Conservation (phyloP, 2,113 vertebrate genomes). For the Suncus etruscus region DNA sequence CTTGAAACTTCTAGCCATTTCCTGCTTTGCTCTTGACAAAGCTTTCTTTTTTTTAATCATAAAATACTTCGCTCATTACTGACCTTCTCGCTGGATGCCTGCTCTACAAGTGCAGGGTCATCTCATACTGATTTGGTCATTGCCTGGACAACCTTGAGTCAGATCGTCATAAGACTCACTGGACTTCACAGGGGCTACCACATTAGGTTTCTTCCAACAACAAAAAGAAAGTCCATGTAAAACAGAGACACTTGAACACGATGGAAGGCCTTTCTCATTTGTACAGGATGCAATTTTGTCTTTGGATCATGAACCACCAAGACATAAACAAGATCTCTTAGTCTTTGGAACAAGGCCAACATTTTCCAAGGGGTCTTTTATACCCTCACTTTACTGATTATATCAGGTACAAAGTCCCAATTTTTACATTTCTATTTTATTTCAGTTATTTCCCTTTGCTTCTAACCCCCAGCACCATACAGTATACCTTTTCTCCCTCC, state of each 20-base stretch:
- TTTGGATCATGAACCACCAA: background rate
- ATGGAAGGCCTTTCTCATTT: background rate
- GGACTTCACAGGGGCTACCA: background rate
- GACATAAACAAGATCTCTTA: background rate
- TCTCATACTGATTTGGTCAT: slow-evolving; percentile 30
- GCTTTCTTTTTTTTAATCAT: background rate
- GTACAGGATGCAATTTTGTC: background rate
- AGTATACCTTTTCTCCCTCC: too few species aligned
- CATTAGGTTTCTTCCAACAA: background rate
- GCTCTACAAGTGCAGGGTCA: background rate
- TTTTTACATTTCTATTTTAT: too few species aligned
- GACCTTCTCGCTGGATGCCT: background rate
- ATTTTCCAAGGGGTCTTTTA: background rate
- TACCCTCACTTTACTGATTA: background rate
- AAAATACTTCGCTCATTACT: background rate
- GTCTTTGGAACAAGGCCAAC: background rate
- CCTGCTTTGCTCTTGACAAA: background rate
- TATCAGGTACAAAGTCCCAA: background rate
- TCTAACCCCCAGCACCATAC: too few species aligned
- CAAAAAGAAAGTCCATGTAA: background rate
- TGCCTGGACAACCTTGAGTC: background rate
- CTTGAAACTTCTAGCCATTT: background rate
- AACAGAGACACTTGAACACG: background rate
- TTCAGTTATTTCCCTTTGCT: too few species aligned
- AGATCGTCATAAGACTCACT: background rate